Evolutionary conservation across 2,797 vertebrate species (phyloP), one percentile per base, ranked within the genome.

Genomic region (Anisognathus igniventris): DNA sequence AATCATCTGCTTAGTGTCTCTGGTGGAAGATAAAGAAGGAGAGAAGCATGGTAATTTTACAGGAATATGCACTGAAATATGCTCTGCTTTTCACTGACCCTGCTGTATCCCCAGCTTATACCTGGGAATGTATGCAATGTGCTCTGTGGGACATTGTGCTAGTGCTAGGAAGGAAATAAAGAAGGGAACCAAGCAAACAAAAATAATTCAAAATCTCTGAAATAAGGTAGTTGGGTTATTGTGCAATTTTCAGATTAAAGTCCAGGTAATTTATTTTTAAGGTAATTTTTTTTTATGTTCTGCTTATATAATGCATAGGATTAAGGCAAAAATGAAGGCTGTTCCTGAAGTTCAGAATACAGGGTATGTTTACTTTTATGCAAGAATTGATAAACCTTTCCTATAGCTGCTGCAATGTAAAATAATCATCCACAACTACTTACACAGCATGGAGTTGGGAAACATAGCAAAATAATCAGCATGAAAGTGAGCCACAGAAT

Each of bases 1-100:
- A 96, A 93, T 94, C 91, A 92, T 89, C 90, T 83, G 57, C 72
- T 95, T 94, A 88, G 57, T 0, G 8, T 87, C 93, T 93, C 94
- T 80, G 50, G 81, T 93, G 86, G 84, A 93, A 90, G 81, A 94
- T 94, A 91, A 88, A 90, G 70, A 64, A 77, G 50, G 80, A 88
- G 72, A 87, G 74, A 37, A 67, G 68, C 45, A 14, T 40, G 39
- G 81, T 92, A 89, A 93, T 95, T 93, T 95, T 75, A 60, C 54
- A 93, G 81, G 80, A 91, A 87, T 82, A 83, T 87, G 83, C 83
- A 78, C 44, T 80, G 86, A 86, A 91, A 95, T 68, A 75, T 28
- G 45, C 58, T 33, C 68, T 62, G 78, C 61, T 75, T 89, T 79
- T 74, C 72, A 61, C 74, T 87, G 86, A 74, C 92, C 92, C 88